Percentiles rank a stretch among this genome's conserved stretches.
Conservation (phyloP, 92 coral and sea anemone genomes). For the Virgularia gustaviana region DNA sequence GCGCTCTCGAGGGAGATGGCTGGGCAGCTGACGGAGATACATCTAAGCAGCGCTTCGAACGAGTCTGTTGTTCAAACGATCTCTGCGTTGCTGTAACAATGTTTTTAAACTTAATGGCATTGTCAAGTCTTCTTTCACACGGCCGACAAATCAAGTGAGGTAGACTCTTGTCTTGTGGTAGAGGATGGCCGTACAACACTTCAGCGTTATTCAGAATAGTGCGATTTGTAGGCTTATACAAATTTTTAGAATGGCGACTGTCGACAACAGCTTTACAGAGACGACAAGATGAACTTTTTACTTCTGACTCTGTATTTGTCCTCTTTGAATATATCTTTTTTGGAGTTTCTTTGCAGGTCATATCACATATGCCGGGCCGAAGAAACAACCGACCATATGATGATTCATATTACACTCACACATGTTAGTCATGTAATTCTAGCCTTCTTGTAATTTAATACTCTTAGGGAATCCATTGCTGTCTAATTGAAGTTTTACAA, state of each 20-base stretch:
- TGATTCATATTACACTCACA: too few species aligned
- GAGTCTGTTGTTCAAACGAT: too few species aligned
- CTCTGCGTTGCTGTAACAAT: background rate
- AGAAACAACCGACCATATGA: too few species aligned
- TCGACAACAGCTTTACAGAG: conserved; percentile 37
- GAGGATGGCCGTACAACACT: conserved; percentile 26
- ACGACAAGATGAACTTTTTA: conserved; percentile 5
- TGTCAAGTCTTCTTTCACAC: conserved; percentile 35
- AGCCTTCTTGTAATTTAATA: too few species aligned
- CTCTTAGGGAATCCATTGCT: too few species aligned
- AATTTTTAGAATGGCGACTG: background rate
- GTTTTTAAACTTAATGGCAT: background rate
- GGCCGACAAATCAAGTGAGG: conserved; percentile 42
- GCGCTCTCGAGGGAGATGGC: too few species aligned
- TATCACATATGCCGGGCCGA: too few species aligned
- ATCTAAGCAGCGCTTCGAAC: too few species aligned
- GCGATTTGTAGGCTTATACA: background rate
- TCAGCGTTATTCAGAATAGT: conserved; percentile 10
- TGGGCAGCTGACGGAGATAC: too few species aligned
- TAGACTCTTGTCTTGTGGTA: conserved; percentile 1
- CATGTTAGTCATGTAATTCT: too few species aligned
- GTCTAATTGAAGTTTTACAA: too few species aligned
- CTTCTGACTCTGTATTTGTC: background rate
- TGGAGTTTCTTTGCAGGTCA: background rate
- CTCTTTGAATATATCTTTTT: background rate